Base-by-base conservation (phyloP, 2,888 invertebrate species). In the Eristalis tenax region DNA sequence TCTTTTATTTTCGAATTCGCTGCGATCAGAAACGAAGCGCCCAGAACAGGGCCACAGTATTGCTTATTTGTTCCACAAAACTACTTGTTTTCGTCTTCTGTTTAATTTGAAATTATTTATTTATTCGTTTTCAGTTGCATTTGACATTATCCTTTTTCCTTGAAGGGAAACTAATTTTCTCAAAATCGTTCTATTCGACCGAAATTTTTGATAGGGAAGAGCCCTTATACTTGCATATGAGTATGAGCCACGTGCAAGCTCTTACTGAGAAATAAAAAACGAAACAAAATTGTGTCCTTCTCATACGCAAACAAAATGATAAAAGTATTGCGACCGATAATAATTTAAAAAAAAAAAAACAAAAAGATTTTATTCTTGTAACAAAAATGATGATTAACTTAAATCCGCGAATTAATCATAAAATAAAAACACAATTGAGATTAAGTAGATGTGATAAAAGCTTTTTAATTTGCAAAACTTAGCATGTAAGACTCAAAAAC, bases 371-470 rank as follows among this genome's bases (percentile, higher is more conserved):
- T 75, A 69, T 80, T 79, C 43, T 40, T 64, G 68, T 32, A 68
- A 63, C 10, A 57, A 63, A 68, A 74, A 43, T 35, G 13, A 71
- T 50, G 6, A 8, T 50, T 75, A 83, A 64, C 4, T 43, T 11
- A 43, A 75, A 80, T 64, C 38, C 79, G 63, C 57, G 65, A 84
- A 71, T 18, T 70, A 71, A 68, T 59, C 23, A 59, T 57, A 32
- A 76, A 68, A 69, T 63, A 40, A 56, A 81, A 80, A 84, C 61
- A 79, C 73, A 88, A 88, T 84, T 88, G 76, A 81, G 13, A 84
- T 88, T 84, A 88, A 88, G 84, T 88, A 88, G 88, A 88, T 88
- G 88, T 88, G 88, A 88, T 88, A 88, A 88, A 76, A 80, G 84
- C 83, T 88, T 88, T 88, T 81, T 88, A 64, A 88, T 88, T 88